Base-by-base conservation (phyloP, 2,888 invertebrate species). In the Drosophila leonis region DNA sequence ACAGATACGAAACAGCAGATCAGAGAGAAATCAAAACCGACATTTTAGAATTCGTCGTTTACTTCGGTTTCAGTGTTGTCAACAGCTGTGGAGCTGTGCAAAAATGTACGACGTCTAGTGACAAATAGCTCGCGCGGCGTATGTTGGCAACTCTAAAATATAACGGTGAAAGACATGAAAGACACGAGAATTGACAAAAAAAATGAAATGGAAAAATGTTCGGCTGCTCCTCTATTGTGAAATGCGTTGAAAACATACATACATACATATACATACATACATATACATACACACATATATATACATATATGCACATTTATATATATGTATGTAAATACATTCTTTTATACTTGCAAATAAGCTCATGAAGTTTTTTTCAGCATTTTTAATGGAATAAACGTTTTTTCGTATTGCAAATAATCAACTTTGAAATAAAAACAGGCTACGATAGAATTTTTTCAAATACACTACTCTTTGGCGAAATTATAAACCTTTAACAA, bases 81-180 rank as follows among this genome's bases (percentile, higher is more conserved):
- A 41, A 18, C 29, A 18, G 9, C 15, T 5, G 8, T 0, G 6
- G 10, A 18, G 10, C n/a, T 13, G 27, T 24, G 13, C 10, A 44
- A 10, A 49, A 8, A 20, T 27, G 0, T 9, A 13, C 18, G 7
- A 27, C 18, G 13, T 2, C 9, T 18, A 13, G 6, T 18, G 12
- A 1, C 8, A 13, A 1, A 4, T 12, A 0, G 2, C 10, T n/a
- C 0, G 9, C 4, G 1, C 13, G 15, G 10, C 0, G 15, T 4
- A 4, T 6, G 33, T 18, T 52, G 78, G 12, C 66, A 82, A 41
- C 71, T 31, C 65, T 78, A 2, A n/a, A 48, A 27, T 8, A 51
- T 75, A 78, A 78, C 82, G 78, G 78, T 66, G 63, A 69, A 63
- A 20, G 39, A 24, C 20, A 20, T 27, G 20, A 13, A 24, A 35